Conservation (phyloP, 1,140 invertebrate genomes). For the Sarcophaga peregrina region DNA sequence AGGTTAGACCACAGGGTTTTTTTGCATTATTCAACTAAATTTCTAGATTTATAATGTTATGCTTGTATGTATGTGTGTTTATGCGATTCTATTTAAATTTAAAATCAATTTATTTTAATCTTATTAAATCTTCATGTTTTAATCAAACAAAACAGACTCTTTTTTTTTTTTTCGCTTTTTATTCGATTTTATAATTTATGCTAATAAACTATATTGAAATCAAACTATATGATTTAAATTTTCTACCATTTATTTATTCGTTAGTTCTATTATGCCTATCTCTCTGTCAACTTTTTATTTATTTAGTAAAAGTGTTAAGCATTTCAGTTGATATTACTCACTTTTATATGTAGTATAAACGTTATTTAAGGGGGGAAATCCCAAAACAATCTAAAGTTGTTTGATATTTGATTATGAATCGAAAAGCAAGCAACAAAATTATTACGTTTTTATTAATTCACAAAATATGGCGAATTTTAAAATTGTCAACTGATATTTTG, state of each 20-base stretch:
- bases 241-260: neutral
- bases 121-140: neutral
- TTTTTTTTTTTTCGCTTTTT: neutral
- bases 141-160: neutral
- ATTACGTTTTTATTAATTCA: no score
- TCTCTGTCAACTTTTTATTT: neutral
- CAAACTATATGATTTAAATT: neutral
- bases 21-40: neutral
- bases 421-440: no score
- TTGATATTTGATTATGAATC: neutral
- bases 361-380: constrained; percentile 18
- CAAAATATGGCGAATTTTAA: no score
- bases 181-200: constrained; percentile 4
- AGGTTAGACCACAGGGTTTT: neutral
- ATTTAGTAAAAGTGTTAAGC: constrained; percentile 9
- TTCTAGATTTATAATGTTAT: neutral
- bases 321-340: neutral
- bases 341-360: neutral
- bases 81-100: no score
- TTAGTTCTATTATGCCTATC: neutral
- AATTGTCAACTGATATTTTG: no score
- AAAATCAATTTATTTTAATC: neutral
- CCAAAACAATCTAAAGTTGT: neutral
- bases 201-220: neutral
- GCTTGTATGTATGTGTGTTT: no score